Base-by-base conservation (phyloP, 1,140 invertebrate genomes). In the Halyomorpha halys region DNA sequence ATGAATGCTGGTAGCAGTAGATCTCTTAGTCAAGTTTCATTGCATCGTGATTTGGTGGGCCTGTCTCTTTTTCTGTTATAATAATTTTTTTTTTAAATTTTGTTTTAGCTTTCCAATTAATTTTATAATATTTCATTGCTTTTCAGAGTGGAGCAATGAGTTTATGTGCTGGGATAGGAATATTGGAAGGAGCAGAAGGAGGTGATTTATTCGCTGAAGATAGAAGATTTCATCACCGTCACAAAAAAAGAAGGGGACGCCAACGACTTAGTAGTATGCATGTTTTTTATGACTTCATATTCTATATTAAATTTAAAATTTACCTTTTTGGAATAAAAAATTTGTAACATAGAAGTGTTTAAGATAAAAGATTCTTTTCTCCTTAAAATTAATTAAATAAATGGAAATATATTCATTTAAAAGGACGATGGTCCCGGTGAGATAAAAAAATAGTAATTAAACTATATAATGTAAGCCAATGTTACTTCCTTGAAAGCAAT, bases 1-100 rank as follows among this genome's bases (percentile, higher is more conserved):
- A 47, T 67, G 56, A 63, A 63, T 56, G 66, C 66, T 30, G 66
- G 66, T 18, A 67, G 66, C 30, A 65, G 64, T 45, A 21, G 64
- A 39, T 65, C 64, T 44, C 49, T 65, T 18, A 64, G 63, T 39
- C 66, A 67, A 59, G 66, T 67, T 30, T 67, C 66, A 21, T 44
- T 67, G 9, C 66, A 64, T 18, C n/a, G 62, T 27, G 45, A 61
- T 21, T 27, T 67, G 56, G 62, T 64, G 62, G 16, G 61, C 30
- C 19, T 2, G 13, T 44, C 9, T 6, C 5, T 56, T n/a, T 25
- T 56, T 56, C 27, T 5, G 15, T 8, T 18, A 49, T 16, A 11
- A 13, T 47, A 19, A 19, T 30, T 30, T 30, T 30, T n/a, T n/a
- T 30, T 4, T 47, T 3, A 49, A 19, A 49, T 13, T 5, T 49